Conservation (phyloP, 2,888 invertebrate genomes). For the Rhagonycha fulva region DNA sequence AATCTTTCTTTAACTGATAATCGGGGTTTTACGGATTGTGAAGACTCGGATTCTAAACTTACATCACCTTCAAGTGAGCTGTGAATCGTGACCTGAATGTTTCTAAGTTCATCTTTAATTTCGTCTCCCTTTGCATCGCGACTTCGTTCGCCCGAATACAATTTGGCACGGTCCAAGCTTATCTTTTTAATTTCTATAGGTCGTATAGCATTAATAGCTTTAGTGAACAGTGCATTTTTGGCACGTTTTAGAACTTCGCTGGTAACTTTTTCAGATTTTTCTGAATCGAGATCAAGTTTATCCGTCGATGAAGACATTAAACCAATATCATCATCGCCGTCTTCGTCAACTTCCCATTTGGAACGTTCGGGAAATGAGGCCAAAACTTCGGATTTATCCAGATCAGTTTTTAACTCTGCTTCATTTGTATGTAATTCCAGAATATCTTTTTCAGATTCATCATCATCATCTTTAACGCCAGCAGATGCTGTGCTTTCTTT, state of each 20-base stretch:
- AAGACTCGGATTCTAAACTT: constrained; percentile 26
- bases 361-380: constrained; percentile 80
- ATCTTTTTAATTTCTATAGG: constrained; percentile 78
- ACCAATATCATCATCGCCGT: constrained; percentile 43
- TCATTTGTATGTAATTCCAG: constrained; percentile 63
- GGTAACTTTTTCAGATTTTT: constrained; percentile 71
- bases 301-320: not conserved
- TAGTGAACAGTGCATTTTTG: constrained; percentile 89
- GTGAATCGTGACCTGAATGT: constrained; percentile 63
- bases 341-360: constrained; percentile 87
- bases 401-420: constrained; percentile 59
- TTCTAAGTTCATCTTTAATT: constrained; percentile 48
- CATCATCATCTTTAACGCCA: constrained; percentile 39
- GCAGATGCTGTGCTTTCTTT: constrained; percentile 33
- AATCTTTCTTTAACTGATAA: constrained; percentile 79
- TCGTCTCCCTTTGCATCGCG: constrained; percentile 39
- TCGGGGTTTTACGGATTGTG: constrained; percentile 57
- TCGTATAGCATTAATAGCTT: constrained; percentile 80
- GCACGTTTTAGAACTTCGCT: constrained; percentile 88
- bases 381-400: constrained; percentile 63
- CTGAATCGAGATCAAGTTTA: constrained; percentile 34
- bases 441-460: constrained; percentile 59
- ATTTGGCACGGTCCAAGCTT: constrained; percentile 68
- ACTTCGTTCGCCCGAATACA: constrained; percentile 61
- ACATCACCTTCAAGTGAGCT: constrained; percentile 50